phyloP scores from a whole-genome alignment of 2,888 invertebrate species.

The Pristionchus arcanus region DNA sequence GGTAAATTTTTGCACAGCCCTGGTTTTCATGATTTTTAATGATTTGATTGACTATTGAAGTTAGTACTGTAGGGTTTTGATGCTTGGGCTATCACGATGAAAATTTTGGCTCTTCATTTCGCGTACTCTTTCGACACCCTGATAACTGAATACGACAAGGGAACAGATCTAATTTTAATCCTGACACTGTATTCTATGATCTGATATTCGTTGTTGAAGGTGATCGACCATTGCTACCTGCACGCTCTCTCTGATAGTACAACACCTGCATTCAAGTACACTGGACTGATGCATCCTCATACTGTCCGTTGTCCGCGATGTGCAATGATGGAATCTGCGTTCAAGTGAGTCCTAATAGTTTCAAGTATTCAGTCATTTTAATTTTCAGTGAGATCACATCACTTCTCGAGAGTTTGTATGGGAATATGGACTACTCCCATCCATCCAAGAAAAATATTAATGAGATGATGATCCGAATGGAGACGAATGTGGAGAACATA shows the following conservation, averaged over 20 bases:
- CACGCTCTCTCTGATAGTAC: not conserved
- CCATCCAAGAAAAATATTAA: not conserved
- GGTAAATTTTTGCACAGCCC: no score
- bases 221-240: not conserved
- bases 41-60: no score
- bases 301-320: not conserved
- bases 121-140: no score
- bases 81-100: no score
- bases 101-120: no score
- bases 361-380: not conserved
- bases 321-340: not conserved
- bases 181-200: no score
- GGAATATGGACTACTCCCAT: not conserved
- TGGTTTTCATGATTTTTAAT: no score
- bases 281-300: not conserved
- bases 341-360: not conserved
- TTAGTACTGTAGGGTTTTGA: no score
- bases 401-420: not conserved
- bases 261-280: not conserved
- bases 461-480: not conserved
- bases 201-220: not conserved
- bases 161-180: no score
- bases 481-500: not conserved
- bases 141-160: no score
- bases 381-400: not conserved